These are phyloP conservation scores for Dolichallabes microphthalmus DNA, from an alignment of 2,113 vertebrate species.

Conservation along the genomic window DNA sequence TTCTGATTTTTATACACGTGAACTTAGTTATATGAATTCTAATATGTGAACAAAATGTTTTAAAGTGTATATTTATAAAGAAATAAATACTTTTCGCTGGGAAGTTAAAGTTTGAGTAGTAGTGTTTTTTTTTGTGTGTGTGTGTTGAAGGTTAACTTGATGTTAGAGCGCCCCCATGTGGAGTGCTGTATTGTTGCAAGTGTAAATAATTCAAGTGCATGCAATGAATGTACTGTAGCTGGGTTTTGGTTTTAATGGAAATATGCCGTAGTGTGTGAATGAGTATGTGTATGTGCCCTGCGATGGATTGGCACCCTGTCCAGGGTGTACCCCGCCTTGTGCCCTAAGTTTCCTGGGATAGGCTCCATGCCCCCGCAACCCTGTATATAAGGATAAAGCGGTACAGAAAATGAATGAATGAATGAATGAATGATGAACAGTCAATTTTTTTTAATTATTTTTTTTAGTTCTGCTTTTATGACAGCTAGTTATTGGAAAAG, in stretches of 20 bases:
- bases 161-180: constrained; percentile 32
- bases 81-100: constrained; percentile 62
- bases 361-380: too few relatives aligned
- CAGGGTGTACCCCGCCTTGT: too few relatives aligned
- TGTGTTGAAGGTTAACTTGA: neutral
- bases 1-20: constrained; percentile 45
- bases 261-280: too few relatives aligned
- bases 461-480: neutral
- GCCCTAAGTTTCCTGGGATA: too few relatives aligned
- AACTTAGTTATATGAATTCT: constrained; percentile 61
- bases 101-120: constrained; percentile 8
- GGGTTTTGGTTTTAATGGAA: neutral
- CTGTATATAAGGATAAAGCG: too few relatives aligned
- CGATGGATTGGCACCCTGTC: too few relatives aligned
- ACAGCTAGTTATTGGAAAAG: neutral
- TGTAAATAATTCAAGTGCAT: neutral
- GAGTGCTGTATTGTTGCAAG: neutral
- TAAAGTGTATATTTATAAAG: constrained; percentile 71
- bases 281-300: too few relatives aligned
- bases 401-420: too few relatives aligned
- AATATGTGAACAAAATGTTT: constrained; percentile 53
- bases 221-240: neutral
- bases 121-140: neutral
- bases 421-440: too few relatives aligned
- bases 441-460: neutral